Evolutionary conservation across 2,797 vertebrate species (phyloP), one percentile per base, ranked within the genome.

Genomic region (Oceanodroma leucorhoa): DNA sequence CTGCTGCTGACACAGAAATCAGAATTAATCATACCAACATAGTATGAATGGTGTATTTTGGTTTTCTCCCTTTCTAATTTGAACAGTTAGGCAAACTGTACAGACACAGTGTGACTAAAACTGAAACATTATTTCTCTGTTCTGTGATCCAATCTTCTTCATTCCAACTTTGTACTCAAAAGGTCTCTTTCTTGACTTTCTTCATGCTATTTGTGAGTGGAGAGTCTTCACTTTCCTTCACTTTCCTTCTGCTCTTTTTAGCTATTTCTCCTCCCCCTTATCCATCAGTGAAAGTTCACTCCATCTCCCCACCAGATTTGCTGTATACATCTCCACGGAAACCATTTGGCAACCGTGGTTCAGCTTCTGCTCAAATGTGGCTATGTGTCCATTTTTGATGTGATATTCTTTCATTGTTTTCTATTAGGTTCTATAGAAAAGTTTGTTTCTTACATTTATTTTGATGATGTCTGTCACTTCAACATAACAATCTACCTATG

Each of bases 311-410:
- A 53, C 32, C 38, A 62, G 41, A 43, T 90, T 29, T 78, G 16
- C 36, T 85, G 16, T 30, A 38, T 53, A 53, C 1, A 1, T 55
- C 66, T 85, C 58, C 45, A 71, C 9, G 2, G 6, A 82, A 93
- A 23, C 21, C 1, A 5, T 91, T 46, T 90, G 45, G 27, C 32
- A 70, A 2, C 45, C 0, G 0, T 69, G 11, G 40, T 54, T 83
- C 67, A 64, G 36, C 46, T 58, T 55, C 48, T 29, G 23, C 71
- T 71, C 2, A 3, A 45, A 19, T 64, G 40, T 69, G 58, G 29
- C 26, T 51, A 2, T 54, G 7, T 80, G 48, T 91, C 60, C 45
- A 9, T 84, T 94, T 84, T 75, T 67, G 1, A 36, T 45, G 18
- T 30, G 34, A 48, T 60, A n/a, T 16, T 73, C 41, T 75, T 83